phyloP scores from a whole-genome alignment of 2,797 vertebrate species.

The Channa striata region DNA sequence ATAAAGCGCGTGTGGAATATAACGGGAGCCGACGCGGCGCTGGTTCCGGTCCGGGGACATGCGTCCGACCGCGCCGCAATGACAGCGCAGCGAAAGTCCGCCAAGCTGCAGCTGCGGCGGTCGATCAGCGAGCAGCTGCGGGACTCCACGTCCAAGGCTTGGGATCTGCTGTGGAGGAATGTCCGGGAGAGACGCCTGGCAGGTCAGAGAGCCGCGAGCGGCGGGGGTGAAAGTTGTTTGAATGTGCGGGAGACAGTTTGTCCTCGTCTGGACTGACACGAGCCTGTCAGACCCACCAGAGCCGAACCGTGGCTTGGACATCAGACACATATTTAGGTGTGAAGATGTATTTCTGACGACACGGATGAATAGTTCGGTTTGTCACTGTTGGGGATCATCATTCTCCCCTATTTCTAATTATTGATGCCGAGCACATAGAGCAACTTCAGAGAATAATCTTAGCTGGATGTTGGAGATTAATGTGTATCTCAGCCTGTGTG shows the following conservation, averaged over 20 bases:
- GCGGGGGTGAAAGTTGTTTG: constrained; percentile 18
- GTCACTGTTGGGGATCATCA: background rate
- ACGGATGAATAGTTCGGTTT: background rate
- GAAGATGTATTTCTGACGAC: background rate
- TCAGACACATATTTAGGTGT: background rate
- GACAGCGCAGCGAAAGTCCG: constrained; percentile 78
- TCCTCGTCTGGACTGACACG: background rate
- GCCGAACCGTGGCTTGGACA: constrained; percentile 4
- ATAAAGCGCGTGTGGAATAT: constrained; percentile 45
- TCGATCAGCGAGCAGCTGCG: constrained; percentile 86
- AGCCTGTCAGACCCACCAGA: background rate
- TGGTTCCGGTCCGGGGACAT: constrained; percentile 45
- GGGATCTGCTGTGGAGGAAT: constrained; percentile 94
- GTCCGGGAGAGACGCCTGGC: constrained; percentile 91
- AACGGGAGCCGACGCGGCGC: constrained; percentile 13
- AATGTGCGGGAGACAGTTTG: background rate
- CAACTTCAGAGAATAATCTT: background rate
- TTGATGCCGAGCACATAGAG: background rate
- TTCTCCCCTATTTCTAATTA: background rate
- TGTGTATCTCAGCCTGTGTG: constrained; percentile 37
- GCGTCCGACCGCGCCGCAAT: constrained; percentile 69
- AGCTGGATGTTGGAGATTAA: background rate
- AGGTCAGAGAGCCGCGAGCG: constrained; percentile 86
- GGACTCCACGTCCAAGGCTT: constrained; percentile 90
- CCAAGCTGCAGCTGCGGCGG: constrained; percentile 85